Base-by-base conservation (phyloP, 2,888 invertebrate species). In the Polylopha cassiicola region DNA sequence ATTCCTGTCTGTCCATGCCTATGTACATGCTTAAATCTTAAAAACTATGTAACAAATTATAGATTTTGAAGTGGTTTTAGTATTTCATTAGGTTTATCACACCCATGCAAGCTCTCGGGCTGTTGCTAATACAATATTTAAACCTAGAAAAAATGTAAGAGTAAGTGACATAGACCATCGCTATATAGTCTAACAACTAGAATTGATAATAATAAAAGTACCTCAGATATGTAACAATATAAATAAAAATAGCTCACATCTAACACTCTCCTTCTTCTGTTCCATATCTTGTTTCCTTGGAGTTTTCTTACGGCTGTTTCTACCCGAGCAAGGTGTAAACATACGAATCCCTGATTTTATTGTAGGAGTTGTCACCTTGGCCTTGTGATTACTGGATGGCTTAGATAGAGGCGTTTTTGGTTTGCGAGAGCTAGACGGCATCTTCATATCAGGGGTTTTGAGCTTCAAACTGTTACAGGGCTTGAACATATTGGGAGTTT, bases 261-360 rank as follows among this genome's bases (percentile, higher is more conserved):
- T 64, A 0, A 75, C 79, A 61, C 61, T 81, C 11, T 81, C 79
- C 37, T 76, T 73, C 21, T 72, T 75, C 14, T 71, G 69, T 31
- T 64, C 48, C 0, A 58, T 10, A 15, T 46, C 46, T 42, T 65
- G n/a, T n/a, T n/a, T 69, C 26, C 65, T 61, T 3, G 71, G 71
- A 1, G 72, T 65, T 44, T 75, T 81, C 48, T 68, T 78, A 2
- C 69, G 57, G 53, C 73, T 75, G 17, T 61, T 56, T 30, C 60
- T 58, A 2, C 61, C 57, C 7, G 82, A 82, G 1, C 74, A 67
- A 0, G 80, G 79, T 3, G 81, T 77, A 34, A 74, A 81, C 44
- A 53, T 76, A 20, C 81, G 59, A 11, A 81, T 76, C 4, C 81
- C 80, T 3, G 76, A 60, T 42, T 81, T 82, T 17, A 82, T 75